These are phyloP conservation scores for Rhinogobio ventralis DNA, from an alignment of 2,797 vertebrate species.

Conservation along the genomic window DNA sequence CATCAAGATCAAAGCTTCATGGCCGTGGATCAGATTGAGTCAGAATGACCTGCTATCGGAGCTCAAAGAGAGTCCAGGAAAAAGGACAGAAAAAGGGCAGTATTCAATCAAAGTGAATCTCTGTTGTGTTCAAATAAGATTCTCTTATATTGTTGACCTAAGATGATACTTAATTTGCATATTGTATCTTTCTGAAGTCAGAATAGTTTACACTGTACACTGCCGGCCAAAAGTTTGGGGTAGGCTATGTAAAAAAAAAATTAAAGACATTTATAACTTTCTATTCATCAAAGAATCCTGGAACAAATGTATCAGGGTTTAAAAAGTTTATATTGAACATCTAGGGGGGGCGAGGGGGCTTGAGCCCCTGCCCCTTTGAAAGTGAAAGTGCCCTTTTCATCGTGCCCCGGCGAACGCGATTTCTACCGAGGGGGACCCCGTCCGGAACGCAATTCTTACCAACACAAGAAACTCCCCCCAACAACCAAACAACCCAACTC, in stretches of 20 bases:
- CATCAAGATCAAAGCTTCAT: slow-evolving; percentile 30
- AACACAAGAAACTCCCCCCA: too few relatives aligned
- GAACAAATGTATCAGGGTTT: not conserved
- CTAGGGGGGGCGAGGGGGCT: too few relatives aligned
- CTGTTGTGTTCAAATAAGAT: not conserved
- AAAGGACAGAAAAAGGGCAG: not conserved
- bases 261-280: not conserved
- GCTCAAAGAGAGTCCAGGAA: not conserved
- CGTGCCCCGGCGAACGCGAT: too few relatives aligned
- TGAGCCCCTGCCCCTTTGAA: too few relatives aligned
- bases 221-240: not conserved
- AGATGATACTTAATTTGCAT: not conserved
- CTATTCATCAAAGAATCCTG: not conserved
- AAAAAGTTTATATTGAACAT: not conserved
- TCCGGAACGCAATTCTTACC: too few relatives aligned
- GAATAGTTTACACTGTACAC: not conserved
- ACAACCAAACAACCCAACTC: too few relatives aligned
- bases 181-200: not conserved
- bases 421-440: too few relatives aligned
- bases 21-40: not conserved
- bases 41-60: not conserved
- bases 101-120: not conserved
- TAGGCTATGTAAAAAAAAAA: too few relatives aligned
- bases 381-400: too few relatives aligned
- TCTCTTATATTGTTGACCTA: not conserved